phyloP scores from a whole-genome alignment of 2,888 invertebrate genomes.

The Sminthurides aquaticus region DNA sequence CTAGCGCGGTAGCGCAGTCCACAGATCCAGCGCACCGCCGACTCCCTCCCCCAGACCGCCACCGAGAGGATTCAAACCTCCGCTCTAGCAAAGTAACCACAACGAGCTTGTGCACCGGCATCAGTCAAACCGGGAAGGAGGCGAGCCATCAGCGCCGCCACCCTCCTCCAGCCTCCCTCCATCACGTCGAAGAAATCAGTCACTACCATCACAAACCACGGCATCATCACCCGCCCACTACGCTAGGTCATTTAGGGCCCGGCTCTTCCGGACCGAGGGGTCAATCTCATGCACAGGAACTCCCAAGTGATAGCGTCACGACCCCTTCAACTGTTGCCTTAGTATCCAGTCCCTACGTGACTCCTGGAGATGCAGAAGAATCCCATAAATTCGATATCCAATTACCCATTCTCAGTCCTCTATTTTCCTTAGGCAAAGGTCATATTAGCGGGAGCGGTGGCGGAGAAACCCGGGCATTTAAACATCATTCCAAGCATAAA shows the following conservation, averaged over 20 bases:
- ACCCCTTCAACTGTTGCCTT: slow-evolving; percentile 19
- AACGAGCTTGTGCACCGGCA: neutral
- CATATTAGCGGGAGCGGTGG: neutral
- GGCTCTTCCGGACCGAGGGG: neutral
- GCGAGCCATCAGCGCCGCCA: neutral
- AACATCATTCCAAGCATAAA: neutral
- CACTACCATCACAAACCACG: neutral
- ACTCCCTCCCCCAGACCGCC: no score
- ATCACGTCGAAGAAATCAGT: neutral
- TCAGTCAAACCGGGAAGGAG: neutral
- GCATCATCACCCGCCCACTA: neutral
- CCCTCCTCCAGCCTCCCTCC: neutral
- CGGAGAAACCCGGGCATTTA: neutral
- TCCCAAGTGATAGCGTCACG: slow-evolving; percentile 6
- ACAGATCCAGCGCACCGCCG: neutral
- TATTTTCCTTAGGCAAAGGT: neutral
- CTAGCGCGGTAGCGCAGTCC: slow-evolving; percentile 9
- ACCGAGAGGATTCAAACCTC: neutral
- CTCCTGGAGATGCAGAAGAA: neutral
- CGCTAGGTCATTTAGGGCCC: no score
- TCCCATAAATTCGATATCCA: slow-evolving; percentile 15
- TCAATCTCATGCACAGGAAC: neutral
- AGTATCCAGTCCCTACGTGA: slow-evolving; percentile 11
- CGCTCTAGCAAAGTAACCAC: slow-evolving; percentile 2
- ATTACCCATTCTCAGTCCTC: slow-evolving; percentile 16